Base-by-base conservation (phyloP, 2,888 invertebrate genomes). In the Chymomyza caudatula region DNA sequence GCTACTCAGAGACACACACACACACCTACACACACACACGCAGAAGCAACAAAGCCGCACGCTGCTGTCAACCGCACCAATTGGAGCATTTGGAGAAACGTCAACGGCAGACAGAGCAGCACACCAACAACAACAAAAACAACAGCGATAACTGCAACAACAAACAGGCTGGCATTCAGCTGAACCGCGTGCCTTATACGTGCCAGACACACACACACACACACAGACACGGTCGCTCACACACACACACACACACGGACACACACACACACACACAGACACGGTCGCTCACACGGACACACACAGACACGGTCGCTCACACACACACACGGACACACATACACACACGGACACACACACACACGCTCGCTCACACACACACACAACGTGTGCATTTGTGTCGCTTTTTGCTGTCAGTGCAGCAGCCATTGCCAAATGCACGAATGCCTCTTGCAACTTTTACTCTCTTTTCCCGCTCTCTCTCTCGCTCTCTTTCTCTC, bases 61-160 rank as follows among this genome's bases (percentile, higher is more conserved):
- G 60, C 49, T 62, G 78, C 85, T 85, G 85, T 79, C 79, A 82
- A 69, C 67, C 64, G 71, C 79, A 79, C 56, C 71, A 53, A 72
- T 63, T 69, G 73, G 67, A 65, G 83, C 74, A 72, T 66, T 68
- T 70, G 65, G 42, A 59, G 56, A 65, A 51, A 63, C 54, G 74
- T 65, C 79, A 74, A 63, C 60, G 65, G 63, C 85, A 77, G 76
- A 60, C 60, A 56, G 63, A 8, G 44, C 54, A 44, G 20, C 19
- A 51, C 8, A 37, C 23, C 19, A 13, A 64, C 55, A 54, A 23
- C 65, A 37, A 53, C 52, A 43, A n/a, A n/a, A n/a, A 56, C 61
- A 37, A 55, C 42, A 17, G n/a, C 57, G 43, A 52, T 17, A 70
- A 66, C 67, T 64, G 65, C 73, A 77, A 67, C 66, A 66, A 74